Percentiles rank a stretch among this genome's conserved stretches.
Evolutionary conservation across 2,888 invertebrate genomes (phyloP).

Genomic region (Drosophila austrosaltans): DNA sequence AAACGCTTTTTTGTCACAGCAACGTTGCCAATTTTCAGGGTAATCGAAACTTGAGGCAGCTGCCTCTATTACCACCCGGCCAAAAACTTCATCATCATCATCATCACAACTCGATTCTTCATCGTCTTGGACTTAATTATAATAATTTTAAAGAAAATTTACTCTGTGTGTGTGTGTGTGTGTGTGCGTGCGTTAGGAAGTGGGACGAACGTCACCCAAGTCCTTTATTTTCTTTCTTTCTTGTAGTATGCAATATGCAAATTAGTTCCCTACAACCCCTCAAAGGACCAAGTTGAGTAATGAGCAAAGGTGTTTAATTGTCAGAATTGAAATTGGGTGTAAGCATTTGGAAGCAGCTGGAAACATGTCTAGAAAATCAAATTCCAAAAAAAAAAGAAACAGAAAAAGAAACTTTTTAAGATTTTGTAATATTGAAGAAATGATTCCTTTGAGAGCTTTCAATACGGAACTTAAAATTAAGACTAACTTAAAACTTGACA

Average conservation of each 20-base stretch:
- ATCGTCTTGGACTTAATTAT: slow-evolving; percentile 55
- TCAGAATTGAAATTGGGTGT: slow-evolving; percentile 39
- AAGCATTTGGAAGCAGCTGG: slow-evolving; percentile 27
- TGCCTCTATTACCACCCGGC: slow-evolving; percentile 46
- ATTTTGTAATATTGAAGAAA: too few species aligned
- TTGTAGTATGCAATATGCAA: slow-evolving; percentile 66
- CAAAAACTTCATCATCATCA: slow-evolving; percentile 1
- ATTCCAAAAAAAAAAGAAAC: background rate
- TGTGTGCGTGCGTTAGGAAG: slow-evolving; percentile 42
- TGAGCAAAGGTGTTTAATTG: slow-evolving; percentile 77
- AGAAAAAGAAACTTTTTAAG: background rate
- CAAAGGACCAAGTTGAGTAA: slow-evolving; percentile 47
- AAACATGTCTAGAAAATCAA: background rate
- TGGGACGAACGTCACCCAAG: slow-evolving; percentile 32
- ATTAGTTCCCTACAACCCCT: slow-evolving; percentile 61
- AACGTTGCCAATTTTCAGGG: slow-evolving; percentile 45
- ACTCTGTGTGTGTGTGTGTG: slow-evolving; percentile 1
- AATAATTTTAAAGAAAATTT: slow-evolving; percentile 58
- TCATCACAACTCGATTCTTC: background rate
- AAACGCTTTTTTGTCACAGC: background rate
- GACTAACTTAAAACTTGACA: too few species aligned
- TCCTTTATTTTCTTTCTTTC: slow-evolving; percentile 27
- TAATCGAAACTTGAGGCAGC: slow-evolving; percentile 56
- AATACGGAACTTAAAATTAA: too few species aligned
- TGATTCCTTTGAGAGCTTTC: too few species aligned